Evolutionary conservation across 1,140 invertebrate species (phyloP), one percentile per base, ranked within the genome.

Genomic region (Lanistes nyassanus): DNA sequence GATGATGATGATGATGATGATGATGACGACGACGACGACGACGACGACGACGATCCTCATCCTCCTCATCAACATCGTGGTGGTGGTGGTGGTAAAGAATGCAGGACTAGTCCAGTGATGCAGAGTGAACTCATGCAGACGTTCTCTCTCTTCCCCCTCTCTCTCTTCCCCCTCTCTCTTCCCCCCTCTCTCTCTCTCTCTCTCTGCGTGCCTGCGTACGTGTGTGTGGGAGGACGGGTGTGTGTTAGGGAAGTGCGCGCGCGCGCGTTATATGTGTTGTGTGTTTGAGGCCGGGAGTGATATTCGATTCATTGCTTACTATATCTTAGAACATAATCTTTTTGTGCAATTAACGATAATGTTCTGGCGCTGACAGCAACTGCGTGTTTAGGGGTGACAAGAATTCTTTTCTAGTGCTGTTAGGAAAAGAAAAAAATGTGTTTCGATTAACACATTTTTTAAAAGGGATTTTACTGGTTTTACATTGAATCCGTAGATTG

Each of bases 1-100:
- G 67, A 69, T 69, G 67, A 69, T 74, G 72, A 74, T 74, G 72
- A 74, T 75, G 65, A 75, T 75, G 74, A 75, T 75, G 29, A 64
- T 58, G 74, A 75, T 75, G 74, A 75, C 64, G 74, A 75, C 64
- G 74, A 75, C 64, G 74, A 70, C 64, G 74, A 75, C 64, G 74
- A 75, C 64, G 74, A 70, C 62, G 62, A 65, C 31, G 62, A 65
- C 31, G 62, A 65, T 65, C n/a, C n/a, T 55, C 13, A 55, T 55
- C 13, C 13, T 55, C 13, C 39, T 42, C 37, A 60, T 42, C 37
- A 60, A 34, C 66, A 68, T 42, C 37, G 34, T 55, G 53, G n/a
- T 55, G 53, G n/a, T 55, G 53, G n/a, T n/a, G n/a, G n/a, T 55
- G 53, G n/a, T 55, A n/a, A 55, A 16, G 72, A 74, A 60, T 42